Base-by-base conservation (phyloP, 1,140 invertebrate genomes). In the Calephelis nemesis region DNA sequence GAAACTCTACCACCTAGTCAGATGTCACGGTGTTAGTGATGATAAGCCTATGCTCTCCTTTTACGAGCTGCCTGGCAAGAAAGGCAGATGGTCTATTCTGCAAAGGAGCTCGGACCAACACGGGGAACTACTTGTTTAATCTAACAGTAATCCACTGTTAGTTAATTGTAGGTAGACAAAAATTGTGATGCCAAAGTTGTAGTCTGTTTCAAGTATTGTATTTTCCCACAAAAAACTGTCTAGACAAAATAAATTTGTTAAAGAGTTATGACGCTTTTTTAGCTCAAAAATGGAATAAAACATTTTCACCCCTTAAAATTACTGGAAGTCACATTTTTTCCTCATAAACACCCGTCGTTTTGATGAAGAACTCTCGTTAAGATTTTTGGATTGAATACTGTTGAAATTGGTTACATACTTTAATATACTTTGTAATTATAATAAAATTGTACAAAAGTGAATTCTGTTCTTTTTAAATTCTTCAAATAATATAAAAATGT, bases 241-340 rank as follows among this genome's bases (percentile, higher is more conserved):
- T 58, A 68, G 64, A 72, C 62, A 15, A 60, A 67, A 65, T 67
- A 71, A 71, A 54, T 69, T 71, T 71, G 40, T 68, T 71, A 49
- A 62, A 69, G 70, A 72, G 70, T 67, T 75, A 67, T 66, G 47
- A 49, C 64, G 15, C 62, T 12, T 30, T 67, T 49, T 65, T 65
- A 48, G 39, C 60, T 52, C 64, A 60, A 48, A 69, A 74, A 69
- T 39, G 69, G 69, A 74, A 74, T 74, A 71, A 68, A 73, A 74
- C 67, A 50, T 73, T 81, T 76, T 73, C 79, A 73, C 76, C 74
- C 74, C 73, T 67, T 74, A 82, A 82, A 77, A 77, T 77, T 79
- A 72, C 74, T 77, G 74, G 82, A 82, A 76, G 74, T 77, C 76
- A 75, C 68, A 76, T 78, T 82, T 85, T 66, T 81, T 83, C 78